phyloP scores from a whole-genome alignment of 2,113 vertebrate species.

The Pagrus major region DNA sequence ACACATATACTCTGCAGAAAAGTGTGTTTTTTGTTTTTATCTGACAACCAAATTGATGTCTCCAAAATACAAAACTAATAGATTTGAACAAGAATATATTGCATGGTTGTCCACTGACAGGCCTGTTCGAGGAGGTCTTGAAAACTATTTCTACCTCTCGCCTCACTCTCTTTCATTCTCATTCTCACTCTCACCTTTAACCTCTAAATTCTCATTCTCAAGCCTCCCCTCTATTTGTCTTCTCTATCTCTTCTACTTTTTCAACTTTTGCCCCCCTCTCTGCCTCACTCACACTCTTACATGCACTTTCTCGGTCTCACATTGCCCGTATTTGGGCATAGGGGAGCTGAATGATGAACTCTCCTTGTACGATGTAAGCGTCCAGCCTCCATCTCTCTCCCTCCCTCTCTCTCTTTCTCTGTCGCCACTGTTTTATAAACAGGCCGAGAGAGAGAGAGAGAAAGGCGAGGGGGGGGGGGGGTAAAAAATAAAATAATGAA shows the following conservation, averaged over 20 bases:
- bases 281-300: constrained; percentile 24
- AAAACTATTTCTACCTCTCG: constrained; percentile 17
- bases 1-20: constrained; percentile 22
- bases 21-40: constrained; percentile 49
- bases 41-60: constrained; percentile 32
- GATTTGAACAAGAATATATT: constrained; percentile 22
- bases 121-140: constrained; percentile 14
- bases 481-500: constrained; percentile 34
- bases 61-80: constrained; percentile 42
- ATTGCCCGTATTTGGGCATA: constrained; percentile 81
- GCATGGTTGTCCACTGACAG: constrained; percentile 28
- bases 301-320: constrained; percentile 47
- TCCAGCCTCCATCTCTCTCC: constrained; percentile 37
- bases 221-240: constrained; percentile 1
- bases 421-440: constrained; percentile 67
- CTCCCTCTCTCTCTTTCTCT: constrained; percentile 17
- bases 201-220: constrained; percentile 19
- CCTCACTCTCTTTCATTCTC: constrained; percentile 44
- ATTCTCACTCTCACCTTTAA: constrained; percentile 44
- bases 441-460: constrained; percentile 8
- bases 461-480: background rate
- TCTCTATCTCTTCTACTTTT: constrained; percentile 37
- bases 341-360: constrained; percentile 69
- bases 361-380: constrained; percentile 58
- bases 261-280: background rate